Base-by-base conservation (phyloP, 2,888 invertebrate species). In the Nymphalis c-album region DNA sequence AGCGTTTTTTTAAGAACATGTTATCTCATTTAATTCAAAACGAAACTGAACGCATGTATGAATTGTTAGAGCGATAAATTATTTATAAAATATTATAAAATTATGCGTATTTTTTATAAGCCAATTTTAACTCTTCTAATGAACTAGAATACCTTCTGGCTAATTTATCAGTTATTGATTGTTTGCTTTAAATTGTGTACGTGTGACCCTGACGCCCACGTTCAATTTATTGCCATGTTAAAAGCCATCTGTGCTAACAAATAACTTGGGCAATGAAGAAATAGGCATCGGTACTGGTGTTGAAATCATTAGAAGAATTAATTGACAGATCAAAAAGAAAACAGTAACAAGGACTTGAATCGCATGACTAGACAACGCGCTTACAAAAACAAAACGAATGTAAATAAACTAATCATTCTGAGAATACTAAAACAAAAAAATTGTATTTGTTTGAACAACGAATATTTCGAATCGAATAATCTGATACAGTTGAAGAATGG, bases 151-250 rank as follows among this genome's bases (percentile, higher is more conserved):
- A 65, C 74, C 76, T 76, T 74, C 75, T 62, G 68, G 68, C 62
- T 81, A 83, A 86, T 87, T 86, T 84, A 82, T 86, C 82, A 83
- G 85, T 82, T 85, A 85, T 85, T 84, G 86, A 85, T 84, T 86
- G 85, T 87, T 85, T 83, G 83, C 79, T 79, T 73, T 80, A 80
- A 80, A 77, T 78, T 75, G 79, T 71, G 77, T 79, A 76, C 77
- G 78, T 75, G 77, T 77, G 84, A 74, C 87, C 85, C 85, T 82
- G 85, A 72, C 80, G 73, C 88, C 88, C 75, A 87, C 88, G 78
- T 80, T 74, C 78, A 77, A 76, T 79, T 77, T 81, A 80, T 74
- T 67, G 74, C 75, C 73, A 75, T 76, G 75, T 74, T 70, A 73
- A 75, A 74, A 75, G 74, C 77, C 78, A 80, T 77, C 81, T 80